Evolutionary conservation across 2,888 invertebrate genomes (phyloP).

Genomic region (Chrysomela aeneicollis): DNA sequence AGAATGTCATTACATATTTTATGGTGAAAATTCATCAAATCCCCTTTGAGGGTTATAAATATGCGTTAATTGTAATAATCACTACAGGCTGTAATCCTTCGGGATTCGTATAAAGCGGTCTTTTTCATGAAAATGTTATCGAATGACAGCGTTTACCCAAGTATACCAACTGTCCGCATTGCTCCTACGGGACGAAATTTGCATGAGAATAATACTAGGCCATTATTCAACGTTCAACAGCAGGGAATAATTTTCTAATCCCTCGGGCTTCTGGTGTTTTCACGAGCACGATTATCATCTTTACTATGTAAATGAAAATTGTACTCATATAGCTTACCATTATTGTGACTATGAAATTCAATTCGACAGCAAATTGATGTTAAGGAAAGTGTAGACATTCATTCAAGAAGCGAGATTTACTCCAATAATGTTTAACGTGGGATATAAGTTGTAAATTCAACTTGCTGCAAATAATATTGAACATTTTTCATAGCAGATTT

Average conservation of each 20-base stretch:
- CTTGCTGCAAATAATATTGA: too few species aligned
- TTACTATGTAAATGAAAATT: background rate
- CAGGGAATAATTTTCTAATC: slow-evolving; percentile 1
- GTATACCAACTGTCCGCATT: background rate
- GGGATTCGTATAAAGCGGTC: too few species aligned
- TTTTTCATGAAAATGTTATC: background rate
- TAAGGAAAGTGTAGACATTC: too few species aligned
- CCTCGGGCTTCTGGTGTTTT: background rate
- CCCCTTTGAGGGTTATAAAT: too few species aligned
- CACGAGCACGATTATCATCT: background rate
- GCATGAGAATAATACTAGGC: background rate
- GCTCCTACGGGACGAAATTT: background rate
- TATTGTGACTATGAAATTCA: background rate
- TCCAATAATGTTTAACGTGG: too few species aligned
- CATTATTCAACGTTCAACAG: background rate
- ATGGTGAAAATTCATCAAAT: too few species aligned
- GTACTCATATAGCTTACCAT: background rate
- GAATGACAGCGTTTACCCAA: background rate
- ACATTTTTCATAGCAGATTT: too few species aligned
- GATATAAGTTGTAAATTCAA: too few species aligned
- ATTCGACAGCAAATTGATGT: background rate
- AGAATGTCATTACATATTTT: too few species aligned
- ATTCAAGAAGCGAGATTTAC: too few species aligned
- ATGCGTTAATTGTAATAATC: too few species aligned
- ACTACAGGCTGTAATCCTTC: too few species aligned